phyloP scores from a whole-genome alignment of 92 coral and sea anemone genomes.

The Porites rus region DNA sequence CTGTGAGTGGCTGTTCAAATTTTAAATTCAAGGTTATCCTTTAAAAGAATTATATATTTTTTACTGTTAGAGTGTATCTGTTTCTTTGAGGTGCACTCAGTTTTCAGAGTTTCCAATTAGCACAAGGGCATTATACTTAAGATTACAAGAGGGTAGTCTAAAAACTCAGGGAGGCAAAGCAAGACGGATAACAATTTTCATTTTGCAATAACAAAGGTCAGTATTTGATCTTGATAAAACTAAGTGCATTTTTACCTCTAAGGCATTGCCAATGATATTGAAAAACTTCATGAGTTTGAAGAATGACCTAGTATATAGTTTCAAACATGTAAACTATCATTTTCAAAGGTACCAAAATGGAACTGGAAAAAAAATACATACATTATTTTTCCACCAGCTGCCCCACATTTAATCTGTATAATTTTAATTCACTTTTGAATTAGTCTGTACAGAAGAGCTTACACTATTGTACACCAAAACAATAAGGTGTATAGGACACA shows the following conservation, averaged over 20 bases:
- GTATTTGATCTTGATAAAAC: constrained; percentile 14
- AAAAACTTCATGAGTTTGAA: background rate
- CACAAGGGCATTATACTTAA: background rate
- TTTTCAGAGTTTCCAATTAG: background rate
- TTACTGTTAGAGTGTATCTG: too few relatives aligned
- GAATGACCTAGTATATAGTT: background rate
- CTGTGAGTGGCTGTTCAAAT: too few relatives aligned
- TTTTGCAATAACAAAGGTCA: background rate
- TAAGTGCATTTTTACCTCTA: background rate
- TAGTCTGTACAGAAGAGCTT: background rate
- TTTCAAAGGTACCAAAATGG: background rate
- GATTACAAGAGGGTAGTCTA: constrained; percentile 5
- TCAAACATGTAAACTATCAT: constrained; percentile 1
- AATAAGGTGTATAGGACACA: constrained; percentile 16
- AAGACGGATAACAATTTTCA: background rate
- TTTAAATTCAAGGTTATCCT: too few relatives aligned
- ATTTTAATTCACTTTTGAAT: background rate
- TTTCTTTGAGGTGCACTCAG: too few relatives aligned
- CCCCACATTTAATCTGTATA: background rate
- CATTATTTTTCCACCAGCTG: constrained; percentile 8
- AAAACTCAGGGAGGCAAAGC: constrained; percentile 11
- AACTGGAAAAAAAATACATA: background rate
- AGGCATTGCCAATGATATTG: background rate
- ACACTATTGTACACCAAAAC: background rate
- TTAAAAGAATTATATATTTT: too few relatives aligned